phyloP scores from a whole-genome alignment of 2,888 invertebrate genomes.

The Lasius fuliginosus region DNA sequence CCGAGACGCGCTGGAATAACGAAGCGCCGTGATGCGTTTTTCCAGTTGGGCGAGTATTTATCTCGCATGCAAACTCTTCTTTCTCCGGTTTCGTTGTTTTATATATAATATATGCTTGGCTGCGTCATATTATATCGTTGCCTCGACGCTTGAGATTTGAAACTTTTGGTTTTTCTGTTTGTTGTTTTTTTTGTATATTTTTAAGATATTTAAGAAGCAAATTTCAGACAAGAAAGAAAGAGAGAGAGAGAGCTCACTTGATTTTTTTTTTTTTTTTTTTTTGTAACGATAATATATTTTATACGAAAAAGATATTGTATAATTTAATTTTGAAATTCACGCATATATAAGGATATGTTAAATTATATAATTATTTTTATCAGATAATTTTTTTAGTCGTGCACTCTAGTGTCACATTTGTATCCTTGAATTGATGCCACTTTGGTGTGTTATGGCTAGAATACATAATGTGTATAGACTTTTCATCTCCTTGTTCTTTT shows the following conservation, averaged over 20 bases:
- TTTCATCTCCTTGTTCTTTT: not conserved
- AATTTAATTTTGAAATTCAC: not conserved
- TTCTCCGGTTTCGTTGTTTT: not conserved
- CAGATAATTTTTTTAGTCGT: not conserved
- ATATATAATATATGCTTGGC: not conserved
- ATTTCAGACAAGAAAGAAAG: not conserved
- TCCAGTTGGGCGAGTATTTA: constrained; percentile 31
- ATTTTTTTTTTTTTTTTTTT: no score
- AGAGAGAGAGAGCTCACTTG: no score
- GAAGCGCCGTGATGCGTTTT: constrained; percentile 46
- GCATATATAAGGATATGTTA: no score
- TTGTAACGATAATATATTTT: not conserved
- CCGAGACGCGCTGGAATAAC: constrained; percentile 28
- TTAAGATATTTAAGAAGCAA: not conserved
- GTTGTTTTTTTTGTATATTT: not conserved
- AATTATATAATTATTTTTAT: not conserved
- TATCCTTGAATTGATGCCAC: not conserved
- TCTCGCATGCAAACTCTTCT: constrained; percentile 1
- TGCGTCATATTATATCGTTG: not conserved
- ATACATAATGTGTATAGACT: constrained; percentile 21
- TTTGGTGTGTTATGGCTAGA: not conserved
- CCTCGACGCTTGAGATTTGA: not conserved
- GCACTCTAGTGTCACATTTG: not conserved
- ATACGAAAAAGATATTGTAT: not conserved
- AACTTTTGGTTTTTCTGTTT: not conserved